phyloP scores from a whole-genome alignment of 2,113 vertebrate species.

The Pandion haliaetus region DNA sequence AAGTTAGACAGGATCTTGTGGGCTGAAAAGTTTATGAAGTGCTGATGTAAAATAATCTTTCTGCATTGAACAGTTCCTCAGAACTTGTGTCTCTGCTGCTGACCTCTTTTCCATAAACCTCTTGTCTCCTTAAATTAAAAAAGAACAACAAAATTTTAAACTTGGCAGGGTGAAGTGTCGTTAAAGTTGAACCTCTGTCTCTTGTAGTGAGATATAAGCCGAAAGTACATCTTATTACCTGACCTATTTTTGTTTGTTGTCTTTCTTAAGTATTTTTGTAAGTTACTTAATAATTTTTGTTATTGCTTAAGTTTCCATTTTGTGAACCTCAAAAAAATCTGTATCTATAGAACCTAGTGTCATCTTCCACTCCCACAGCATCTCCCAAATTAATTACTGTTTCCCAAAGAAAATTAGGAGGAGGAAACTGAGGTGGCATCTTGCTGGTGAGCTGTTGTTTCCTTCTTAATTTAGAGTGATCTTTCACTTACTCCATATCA shows the following conservation, averaged over 20 bases:
- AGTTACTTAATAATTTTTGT: neutral
- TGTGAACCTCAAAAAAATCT: neutral
- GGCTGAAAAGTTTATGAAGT: neutral
- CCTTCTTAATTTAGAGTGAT: neutral
- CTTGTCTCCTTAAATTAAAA: neutral
- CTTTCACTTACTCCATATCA: neutral
- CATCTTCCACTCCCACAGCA: neutral
- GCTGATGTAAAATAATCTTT: neutral
- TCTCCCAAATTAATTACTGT: neutral
- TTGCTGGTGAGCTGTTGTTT: neutral
- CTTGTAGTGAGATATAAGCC: neutral
- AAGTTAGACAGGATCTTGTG: neutral
- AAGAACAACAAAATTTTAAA: neutral
- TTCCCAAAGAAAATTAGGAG: neutral
- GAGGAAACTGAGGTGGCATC: neutral
- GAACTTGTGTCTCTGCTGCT: neutral
- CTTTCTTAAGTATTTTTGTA: neutral
- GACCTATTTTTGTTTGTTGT: neutral
- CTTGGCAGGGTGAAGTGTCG: neutral
- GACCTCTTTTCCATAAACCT: neutral
- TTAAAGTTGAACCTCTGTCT: neutral
- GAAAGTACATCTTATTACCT: neutral
- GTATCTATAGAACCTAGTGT: neutral
- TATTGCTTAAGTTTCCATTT: neutral
- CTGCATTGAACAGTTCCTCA: neutral